A percentile compares a stretch with the other conserved stretches of the same genome.
These are phyloP conservation scores for Pangasius krempfi DNA, from an alignment of 2,797 vertebrate genomes.

Conservation along the genomic window DNA sequence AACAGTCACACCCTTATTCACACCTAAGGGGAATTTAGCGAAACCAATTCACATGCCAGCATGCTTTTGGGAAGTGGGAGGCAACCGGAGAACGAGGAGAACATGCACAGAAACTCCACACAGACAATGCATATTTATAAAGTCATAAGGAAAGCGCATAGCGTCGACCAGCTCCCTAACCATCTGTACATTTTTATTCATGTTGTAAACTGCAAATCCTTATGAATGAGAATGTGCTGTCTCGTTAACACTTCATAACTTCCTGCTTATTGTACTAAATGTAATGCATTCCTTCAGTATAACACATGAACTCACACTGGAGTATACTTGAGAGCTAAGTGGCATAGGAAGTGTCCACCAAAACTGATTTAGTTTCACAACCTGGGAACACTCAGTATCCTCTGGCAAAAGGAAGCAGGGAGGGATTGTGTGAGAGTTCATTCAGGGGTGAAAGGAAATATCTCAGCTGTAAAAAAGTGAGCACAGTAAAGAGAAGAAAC, in stretches of 20 bases:
- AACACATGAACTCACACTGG: neutral
- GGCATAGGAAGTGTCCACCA: slow-evolving; percentile 41
- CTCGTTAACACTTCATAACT: neutral
- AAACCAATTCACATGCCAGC: slow-evolving; percentile 4
- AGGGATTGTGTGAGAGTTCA: slow-evolving; percentile 52
- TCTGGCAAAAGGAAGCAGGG: slow-evolving; percentile 21
- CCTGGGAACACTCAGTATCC: slow-evolving; percentile 33
- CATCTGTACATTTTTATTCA: neutral
- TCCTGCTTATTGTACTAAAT: neutral
- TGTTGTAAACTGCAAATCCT: neutral
- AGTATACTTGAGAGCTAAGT: slow-evolving; percentile 20
- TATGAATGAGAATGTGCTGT: neutral
- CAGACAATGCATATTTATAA: neutral
- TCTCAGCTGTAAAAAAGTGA: slow-evolving; percentile 53
- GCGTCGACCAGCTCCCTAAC: neutral
- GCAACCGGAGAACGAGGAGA: neutral
- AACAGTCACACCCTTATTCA: neutral
- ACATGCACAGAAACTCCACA: neutral
- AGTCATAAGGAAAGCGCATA: neutral
- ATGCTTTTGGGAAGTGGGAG: slow-evolving; percentile 8
- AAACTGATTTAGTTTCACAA: slow-evolving; percentile 33
- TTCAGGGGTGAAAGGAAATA: slow-evolving; percentile 55
- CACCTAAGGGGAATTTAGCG: slow-evolving; percentile 4
- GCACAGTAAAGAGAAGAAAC: neutral
- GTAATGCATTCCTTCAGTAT: neutral